phyloP scores from a whole-genome alignment of 2,797 vertebrate genomes.

The Carapus acus region DNA sequence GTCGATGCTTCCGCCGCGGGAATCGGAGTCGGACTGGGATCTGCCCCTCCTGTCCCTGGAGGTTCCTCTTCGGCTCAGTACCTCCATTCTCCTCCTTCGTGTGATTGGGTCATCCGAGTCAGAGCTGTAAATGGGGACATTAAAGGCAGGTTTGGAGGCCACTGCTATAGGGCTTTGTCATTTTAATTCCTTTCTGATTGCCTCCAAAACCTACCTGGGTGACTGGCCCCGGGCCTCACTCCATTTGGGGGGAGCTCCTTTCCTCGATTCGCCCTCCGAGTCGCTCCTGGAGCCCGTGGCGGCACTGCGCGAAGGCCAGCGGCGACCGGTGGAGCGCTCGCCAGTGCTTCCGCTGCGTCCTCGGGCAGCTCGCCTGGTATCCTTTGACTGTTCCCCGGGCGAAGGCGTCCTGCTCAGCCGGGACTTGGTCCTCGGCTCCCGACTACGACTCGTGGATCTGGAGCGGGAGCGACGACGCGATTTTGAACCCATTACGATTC shows the following conservation, averaged over 20 bases:
- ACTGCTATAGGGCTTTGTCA: no score
- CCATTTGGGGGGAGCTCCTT: conserved; percentile 8
- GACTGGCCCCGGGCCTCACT: conserved; percentile 51
- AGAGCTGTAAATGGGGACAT: conserved; percentile 58
- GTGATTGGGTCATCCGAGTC: conserved; percentile 56
- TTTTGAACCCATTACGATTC: conserved; percentile 60
- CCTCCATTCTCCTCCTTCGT: conserved; percentile 37
- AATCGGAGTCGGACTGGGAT: conserved; percentile 56
- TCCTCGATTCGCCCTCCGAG: conserved; percentile 51
- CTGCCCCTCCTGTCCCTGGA: conserved; percentile 41
- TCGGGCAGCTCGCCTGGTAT: conserved; percentile 30
- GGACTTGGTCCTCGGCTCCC: conserved; percentile 35
- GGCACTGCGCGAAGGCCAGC: conserved; percentile 41
- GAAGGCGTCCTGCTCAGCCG: conserved; percentile 54
- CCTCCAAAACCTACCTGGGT: conserved; percentile 51
- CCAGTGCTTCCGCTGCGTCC: conserved; percentile 60
- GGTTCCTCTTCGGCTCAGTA: conserved; percentile 19
- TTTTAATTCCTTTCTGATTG: no score
- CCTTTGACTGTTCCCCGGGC: conserved; percentile 43
- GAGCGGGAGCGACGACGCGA: conserved; percentile 56
- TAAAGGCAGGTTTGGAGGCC: not conserved
- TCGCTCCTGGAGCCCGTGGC: conserved; percentile 50
- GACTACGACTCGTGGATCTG: conserved; percentile 45
- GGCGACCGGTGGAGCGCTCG: conserved; percentile 46
- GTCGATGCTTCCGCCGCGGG: conserved; percentile 47